Percentiles rank a stretch among this genome's conserved stretches.
phyloP scores from a whole-genome alignment of 37 sponge, comb jelly and placozoan species.

The Beroe ovata region DNA sequence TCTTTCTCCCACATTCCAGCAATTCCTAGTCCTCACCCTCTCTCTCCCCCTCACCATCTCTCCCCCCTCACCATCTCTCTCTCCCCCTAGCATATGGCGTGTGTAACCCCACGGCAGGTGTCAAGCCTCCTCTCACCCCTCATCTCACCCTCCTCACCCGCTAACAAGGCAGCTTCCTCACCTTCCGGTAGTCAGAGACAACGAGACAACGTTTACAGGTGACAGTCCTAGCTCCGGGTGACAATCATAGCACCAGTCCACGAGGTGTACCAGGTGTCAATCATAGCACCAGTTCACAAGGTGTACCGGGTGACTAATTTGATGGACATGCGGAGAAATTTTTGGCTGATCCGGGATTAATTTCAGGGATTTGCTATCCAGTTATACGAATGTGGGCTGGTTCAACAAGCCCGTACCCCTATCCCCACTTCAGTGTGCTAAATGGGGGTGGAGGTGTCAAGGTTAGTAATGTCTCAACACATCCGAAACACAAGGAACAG shows the following conservation, averaged over 20 bases:
- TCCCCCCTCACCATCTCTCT: too few species aligned
- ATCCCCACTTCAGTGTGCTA: constrained; percentile 28
- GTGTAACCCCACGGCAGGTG: constrained; percentile 26
- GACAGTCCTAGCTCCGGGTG: too few species aligned
- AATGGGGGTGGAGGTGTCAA: constrained; percentile 35
- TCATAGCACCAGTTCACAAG: not conserved
- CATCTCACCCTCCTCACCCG: not conserved
- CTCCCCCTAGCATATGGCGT: not conserved
- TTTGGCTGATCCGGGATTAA: too few species aligned
- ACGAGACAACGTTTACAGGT: constrained; percentile 29
- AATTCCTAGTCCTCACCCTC: too few species aligned
- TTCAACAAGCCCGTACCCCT: constrained; percentile 30
- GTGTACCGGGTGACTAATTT: too few species aligned
- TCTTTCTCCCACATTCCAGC: too few species aligned
- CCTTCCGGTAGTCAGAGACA: not conserved
- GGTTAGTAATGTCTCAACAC: not conserved
- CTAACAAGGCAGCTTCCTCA: not conserved
- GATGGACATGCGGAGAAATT: too few species aligned
- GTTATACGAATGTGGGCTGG: not conserved
- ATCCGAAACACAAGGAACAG: too few species aligned
- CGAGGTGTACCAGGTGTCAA: too few species aligned
- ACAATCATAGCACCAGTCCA: too few species aligned
- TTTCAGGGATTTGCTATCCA: not conserved
- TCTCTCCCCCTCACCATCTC: too few species aligned
- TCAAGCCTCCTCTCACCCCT: constrained; percentile 12